Base-by-base conservation (phyloP, 2,797 vertebrate genomes). In the Pangasius larnaudii region DNA sequence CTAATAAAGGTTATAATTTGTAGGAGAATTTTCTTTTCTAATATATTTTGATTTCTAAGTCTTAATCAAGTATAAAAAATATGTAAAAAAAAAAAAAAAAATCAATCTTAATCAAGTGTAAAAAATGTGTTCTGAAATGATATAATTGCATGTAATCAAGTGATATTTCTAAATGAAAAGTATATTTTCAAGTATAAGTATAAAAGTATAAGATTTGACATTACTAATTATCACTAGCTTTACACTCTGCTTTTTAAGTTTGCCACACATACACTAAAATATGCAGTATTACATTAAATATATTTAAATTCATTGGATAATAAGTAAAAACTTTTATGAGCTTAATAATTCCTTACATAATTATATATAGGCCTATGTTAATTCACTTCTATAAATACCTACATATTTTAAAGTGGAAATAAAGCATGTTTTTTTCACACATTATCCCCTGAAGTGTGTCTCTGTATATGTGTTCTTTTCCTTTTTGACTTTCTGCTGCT, bases 401-500 rank as follows among this genome's bases (percentile, higher is more conserved):
- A 19, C 3, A 4, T 24, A 22, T 3, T 71, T 72, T 10, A 42
- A 72, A 42, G 22, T 9, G 9, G 22, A 24, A 46, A 74, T 42
- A 74, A 74, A 74, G 65, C 30, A 67, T 69, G 19, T 1, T n/a
- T 51, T 30, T 77, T 30, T 53, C 19, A 59, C 78, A 82, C 3
- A 5, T 46, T 65, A 30, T 65, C 59, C 59, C 80, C 27, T 46
- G 18, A 6, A 33, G 33, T 42, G 33, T 59, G 27, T 27, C 80
- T 65, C 14, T 30, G 1, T 85, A 4, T 39, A 33, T 9, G n/a
- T 49, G 16, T 84, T 84, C 16, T 7, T 30, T 56, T 27, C 13
- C 13, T 72, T 61, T 67, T 27, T 39, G 18, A 65, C 18, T 24
- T 79, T 86, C 71, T 87, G 11, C 65, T 67, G 81, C 27, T 77